Evolutionary conservation across 2,797 vertebrate genomes (phyloP).

Genomic region (Macropus fuliginosus): DNA sequence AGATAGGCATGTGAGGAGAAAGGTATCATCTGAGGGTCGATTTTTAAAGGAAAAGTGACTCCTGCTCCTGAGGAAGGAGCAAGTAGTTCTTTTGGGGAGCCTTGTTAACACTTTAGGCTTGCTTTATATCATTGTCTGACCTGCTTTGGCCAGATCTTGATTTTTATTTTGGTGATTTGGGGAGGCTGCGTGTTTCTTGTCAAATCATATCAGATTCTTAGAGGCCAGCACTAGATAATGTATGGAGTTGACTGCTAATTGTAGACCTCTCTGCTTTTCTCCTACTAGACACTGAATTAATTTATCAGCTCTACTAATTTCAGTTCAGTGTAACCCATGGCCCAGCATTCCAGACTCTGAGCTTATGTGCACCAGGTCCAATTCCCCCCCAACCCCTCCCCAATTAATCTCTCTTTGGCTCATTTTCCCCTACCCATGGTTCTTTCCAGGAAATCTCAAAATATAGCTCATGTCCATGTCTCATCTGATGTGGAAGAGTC

Average conservation of each 20-base stretch:
- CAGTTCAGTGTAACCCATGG: background rate
- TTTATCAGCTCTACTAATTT: background rate
- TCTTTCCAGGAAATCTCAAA: background rate
- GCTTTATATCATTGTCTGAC: slow-evolving; percentile 50
- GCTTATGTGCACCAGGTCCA: background rate
- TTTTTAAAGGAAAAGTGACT: slow-evolving; percentile 45
- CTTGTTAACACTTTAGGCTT: slow-evolving; percentile 43
- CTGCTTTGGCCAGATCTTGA: background rate
- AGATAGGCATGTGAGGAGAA: slow-evolving; percentile 53
- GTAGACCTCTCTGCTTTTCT: background rate
- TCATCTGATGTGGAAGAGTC: background rate
- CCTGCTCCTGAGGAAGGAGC: background rate
- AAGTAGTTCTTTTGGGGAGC: slow-evolving; percentile 8
- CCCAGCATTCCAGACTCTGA: background rate
- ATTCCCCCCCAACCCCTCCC: background rate
- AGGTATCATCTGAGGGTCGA: background rate
- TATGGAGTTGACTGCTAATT: background rate
- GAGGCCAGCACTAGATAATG: background rate
- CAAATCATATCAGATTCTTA: background rate
- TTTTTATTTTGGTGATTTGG: background rate
- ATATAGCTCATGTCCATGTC: background rate
- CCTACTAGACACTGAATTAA: background rate
- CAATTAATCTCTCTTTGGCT: background rate
- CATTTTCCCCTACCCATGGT: background rate
- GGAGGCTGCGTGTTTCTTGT: background rate